phyloP scores from a whole-genome alignment of 2,113 vertebrate species.

The Ardeotis arabs region DNA sequence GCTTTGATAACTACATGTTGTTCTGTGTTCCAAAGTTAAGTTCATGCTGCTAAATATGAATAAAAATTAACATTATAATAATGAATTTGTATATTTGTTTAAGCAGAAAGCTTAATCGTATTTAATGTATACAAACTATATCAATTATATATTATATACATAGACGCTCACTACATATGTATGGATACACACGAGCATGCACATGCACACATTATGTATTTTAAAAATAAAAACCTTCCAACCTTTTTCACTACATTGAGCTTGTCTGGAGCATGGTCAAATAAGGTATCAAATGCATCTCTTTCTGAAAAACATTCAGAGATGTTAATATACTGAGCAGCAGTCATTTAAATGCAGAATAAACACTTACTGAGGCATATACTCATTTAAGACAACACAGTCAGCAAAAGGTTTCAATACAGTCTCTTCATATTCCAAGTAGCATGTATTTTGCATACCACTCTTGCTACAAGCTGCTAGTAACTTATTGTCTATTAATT shows the following conservation, averaged over 20 bases:
- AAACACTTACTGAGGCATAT: background rate
- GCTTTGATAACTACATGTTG: background rate
- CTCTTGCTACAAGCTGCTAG: background rate
- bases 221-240: constrained; percentile 9
- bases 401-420: background rate
- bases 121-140: background rate
- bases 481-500: background rate
- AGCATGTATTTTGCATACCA: background rate
- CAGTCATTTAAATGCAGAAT: constrained; percentile 1
- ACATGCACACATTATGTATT: background rate
- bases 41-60: background rate
- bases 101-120: background rate
- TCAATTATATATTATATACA: background rate
- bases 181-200: background rate
- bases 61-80: background rate
- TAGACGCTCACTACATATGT: background rate
- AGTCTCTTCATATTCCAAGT: background rate
- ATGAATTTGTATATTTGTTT: background rate
- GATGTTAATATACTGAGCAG: background rate
- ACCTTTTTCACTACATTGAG: constrained; percentile 99
- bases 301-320: constrained; percentile 82
- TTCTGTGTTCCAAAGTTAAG: background rate
- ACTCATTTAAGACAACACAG: background rate
- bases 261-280: constrained; percentile 97
- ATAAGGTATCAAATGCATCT: constrained; percentile 96